Percentiles rank a stretch among this genome's conserved stretches.
Evolutionary conservation across 2,888 invertebrate genomes (phyloP).

Genomic region (Drosophila hamatofila): DNA sequence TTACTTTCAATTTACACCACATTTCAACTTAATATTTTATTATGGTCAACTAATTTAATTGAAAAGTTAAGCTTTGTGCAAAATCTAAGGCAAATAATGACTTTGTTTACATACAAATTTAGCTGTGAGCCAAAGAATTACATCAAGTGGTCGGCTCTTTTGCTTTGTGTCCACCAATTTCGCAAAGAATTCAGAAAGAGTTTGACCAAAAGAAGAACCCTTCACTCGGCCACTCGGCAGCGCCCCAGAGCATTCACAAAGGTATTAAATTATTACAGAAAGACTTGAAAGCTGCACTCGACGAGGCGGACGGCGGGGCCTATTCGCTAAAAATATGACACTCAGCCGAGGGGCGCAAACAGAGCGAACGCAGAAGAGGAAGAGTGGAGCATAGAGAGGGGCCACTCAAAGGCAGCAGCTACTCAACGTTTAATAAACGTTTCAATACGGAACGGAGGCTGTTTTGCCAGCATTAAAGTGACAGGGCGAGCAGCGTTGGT

Average conservation of each 20-base stretch:
- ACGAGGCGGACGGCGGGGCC: background rate
- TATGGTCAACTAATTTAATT: background rate
- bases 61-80: background rate
- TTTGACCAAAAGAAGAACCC: slow-evolving; percentile 21
- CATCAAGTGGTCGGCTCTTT: slow-evolving; percentile 27
- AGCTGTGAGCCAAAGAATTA: slow-evolving; percentile 21
- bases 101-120: slow-evolving; percentile 31
- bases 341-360: slow-evolving; percentile 23
- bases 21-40: background rate
- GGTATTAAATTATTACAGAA: slow-evolving; percentile 72
- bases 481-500: slow-evolving; percentile 29
- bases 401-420: slow-evolving; percentile 31
- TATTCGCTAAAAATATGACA: slow-evolving; percentile 47
- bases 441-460: slow-evolving; percentile 33
- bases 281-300: slow-evolving; percentile 48
- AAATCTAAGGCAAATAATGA: slow-evolving; percentile 16
- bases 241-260: slow-evolving; percentile 54
- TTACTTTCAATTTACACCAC: background rate
- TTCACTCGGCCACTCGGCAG: slow-evolving; percentile 37
- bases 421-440: slow-evolving; percentile 53
- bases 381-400: background rate
- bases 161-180: slow-evolving; percentile 26
- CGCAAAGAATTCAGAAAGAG: slow-evolving; percentile 47
- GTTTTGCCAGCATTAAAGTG: slow-evolving; percentile 48
- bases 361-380: background rate